These are phyloP conservation scores for Diplodus sargus DNA, from an alignment of 2,797 vertebrate species.

Conservation along the genomic window DNA sequence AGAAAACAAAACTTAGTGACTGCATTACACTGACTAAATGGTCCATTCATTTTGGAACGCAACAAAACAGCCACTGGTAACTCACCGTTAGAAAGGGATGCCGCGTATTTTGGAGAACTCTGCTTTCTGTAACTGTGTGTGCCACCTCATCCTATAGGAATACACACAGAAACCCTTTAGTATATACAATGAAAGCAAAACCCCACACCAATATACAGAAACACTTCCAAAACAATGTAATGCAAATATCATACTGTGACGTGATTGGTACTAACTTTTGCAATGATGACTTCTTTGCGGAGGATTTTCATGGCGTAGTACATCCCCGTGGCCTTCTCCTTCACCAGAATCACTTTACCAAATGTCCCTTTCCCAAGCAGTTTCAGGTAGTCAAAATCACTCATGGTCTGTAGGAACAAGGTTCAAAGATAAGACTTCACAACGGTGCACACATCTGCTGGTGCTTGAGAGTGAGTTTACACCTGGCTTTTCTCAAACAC, in stretches of 20 bases:
- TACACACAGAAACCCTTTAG: conserved; percentile 24
- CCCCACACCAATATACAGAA: not conserved
- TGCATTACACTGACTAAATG: conserved; percentile 1
- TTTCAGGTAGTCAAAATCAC: conserved; percentile 97
- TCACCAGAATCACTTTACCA: conserved; percentile 95
- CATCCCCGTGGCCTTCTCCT: conserved; percentile 93
- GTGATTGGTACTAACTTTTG: conserved; percentile 85
- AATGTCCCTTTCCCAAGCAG: conserved; percentile 96
- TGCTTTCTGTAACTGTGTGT: conserved; percentile 96
- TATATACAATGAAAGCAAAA: conserved; percentile 1
- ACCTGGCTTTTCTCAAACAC: not conserved
- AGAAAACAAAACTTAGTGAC: conserved; percentile 20
- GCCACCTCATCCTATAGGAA: conserved; percentile 92
- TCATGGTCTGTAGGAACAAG: conserved; percentile 89
- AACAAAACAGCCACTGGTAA: conserved; percentile 8
- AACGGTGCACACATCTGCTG: not conserved
- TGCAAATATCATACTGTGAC: not conserved
- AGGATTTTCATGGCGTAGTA: conserved; percentile 99
- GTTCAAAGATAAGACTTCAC: conserved; percentile 7
- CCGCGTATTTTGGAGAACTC: conserved; percentile 94
- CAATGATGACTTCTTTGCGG: conserved; percentile 96
- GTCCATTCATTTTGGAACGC: conserved; percentile 1
- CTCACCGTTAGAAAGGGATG: conserved; percentile 95
- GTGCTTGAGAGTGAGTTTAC: not conserved
- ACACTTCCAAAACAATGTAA: not conserved